phyloP scores from a whole-genome alignment of 2,888 invertebrate species.

The Nowickia ferox region DNA sequence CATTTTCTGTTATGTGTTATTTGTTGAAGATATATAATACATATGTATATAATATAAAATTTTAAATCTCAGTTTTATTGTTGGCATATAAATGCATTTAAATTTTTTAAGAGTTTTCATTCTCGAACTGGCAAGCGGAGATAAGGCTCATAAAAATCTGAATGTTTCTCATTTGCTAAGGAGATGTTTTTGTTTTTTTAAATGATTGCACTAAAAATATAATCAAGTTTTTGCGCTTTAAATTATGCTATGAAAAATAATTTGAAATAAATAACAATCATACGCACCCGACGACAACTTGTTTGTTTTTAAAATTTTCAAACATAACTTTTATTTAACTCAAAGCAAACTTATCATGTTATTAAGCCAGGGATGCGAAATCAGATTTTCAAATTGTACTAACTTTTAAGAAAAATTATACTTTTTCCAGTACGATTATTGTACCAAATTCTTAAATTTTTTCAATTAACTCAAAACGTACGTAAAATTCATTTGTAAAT shows the following conservation, averaged over 20 bases:
- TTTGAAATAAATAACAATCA: not conserved
- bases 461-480: too few species aligned
- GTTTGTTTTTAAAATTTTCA: not conserved
- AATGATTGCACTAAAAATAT: not conserved
- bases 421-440: too few species aligned
- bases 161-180: not conserved
- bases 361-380: too few species aligned
- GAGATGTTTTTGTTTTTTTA: not conserved
- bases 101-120: not conserved
- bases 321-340: too few species aligned
- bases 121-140: not conserved
- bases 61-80: constrained; percentile 18
- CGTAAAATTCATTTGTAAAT: too few species aligned
- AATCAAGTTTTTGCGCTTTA: not conserved
- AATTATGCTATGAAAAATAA: not conserved
- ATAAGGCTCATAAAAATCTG: constrained; percentile 7
- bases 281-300: not conserved
- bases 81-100: not conserved
- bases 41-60: not conserved
- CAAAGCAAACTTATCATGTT: too few species aligned
- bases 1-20: not conserved
- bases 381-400: too few species aligned
- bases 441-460: too few species aligned
- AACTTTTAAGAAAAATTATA: too few species aligned
- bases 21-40: not conserved